A percentile compares a stretch with the other conserved stretches of the same genome.
Conservation (phyloP, 2,113 vertebrate species). For the Ceuthmochares aereus region DNA sequence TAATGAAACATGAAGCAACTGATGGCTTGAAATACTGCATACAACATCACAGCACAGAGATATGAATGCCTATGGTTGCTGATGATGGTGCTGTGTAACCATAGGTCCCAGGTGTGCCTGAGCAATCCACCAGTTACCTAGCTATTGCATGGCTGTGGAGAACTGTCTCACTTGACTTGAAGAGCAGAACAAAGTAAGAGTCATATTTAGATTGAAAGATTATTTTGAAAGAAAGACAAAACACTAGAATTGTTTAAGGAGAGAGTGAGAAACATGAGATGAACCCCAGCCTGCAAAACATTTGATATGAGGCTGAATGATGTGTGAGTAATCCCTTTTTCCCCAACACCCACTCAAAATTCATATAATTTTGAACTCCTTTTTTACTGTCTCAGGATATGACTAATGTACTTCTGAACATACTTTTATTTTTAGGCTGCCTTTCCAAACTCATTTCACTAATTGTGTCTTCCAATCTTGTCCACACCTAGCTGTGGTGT, state of each 20-base stretch:
- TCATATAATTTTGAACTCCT: not conserved
- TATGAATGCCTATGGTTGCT: not conserved
- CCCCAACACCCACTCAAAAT: not conserved
- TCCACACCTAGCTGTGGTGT: not conserved
- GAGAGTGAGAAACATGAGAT: not conserved
- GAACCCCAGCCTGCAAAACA: not conserved
- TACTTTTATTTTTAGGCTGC: not conserved
- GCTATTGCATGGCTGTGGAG: slow-evolving; percentile 77
- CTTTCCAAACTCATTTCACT: not conserved
- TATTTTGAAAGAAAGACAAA: not conserved
- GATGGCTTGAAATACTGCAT: not conserved
- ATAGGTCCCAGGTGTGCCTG: not conserved
- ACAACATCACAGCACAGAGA: not conserved
- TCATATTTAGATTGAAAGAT: not conserved
- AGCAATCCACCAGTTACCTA: not conserved
- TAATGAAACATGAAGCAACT: not conserved
- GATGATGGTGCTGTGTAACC: not conserved
- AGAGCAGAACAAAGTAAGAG: slow-evolving; percentile 15
- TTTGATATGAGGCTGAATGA: not conserved
- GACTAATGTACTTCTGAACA: not conserved
- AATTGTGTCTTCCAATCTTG: not conserved
- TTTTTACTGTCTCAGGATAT: not conserved
- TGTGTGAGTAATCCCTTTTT: not conserved
- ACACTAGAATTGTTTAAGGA: not conserved
- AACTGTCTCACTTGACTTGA: slow-evolving; percentile 72